These are phyloP conservation scores for Mallotus villosus DNA, from an alignment of 2,797 vertebrate genomes.

Conservation along the genomic window DNA sequence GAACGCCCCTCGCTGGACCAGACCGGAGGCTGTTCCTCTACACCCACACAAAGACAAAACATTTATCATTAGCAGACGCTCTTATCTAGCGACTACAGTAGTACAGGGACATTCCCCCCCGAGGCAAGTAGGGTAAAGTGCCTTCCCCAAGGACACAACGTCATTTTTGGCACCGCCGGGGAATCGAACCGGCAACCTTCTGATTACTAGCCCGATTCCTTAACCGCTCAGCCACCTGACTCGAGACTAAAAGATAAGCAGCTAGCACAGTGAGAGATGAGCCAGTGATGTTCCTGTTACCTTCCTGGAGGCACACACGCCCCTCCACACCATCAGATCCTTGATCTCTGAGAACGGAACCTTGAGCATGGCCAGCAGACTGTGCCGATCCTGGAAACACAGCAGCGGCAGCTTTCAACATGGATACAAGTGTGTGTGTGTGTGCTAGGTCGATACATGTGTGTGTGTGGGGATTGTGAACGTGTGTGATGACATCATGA, in stretches of 20 bases:
- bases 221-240: too few relatives aligned
- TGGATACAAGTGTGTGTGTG: neutral
- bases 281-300: slow-evolving; percentile 22
- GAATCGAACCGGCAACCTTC: too few relatives aligned
- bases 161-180: too few relatives aligned
- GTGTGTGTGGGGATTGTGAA: neutral
- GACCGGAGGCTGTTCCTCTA: neutral
- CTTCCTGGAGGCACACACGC: neutral
- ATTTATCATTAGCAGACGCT: too few relatives aligned
- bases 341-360: slow-evolving; percentile 65
- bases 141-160: too few relatives aligned
- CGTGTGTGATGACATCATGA: neutral
- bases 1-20: too few relatives aligned
- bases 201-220: too few relatives aligned
- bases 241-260: neutral
- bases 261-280: neutral
- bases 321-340: slow-evolving; percentile 50
- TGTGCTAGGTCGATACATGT: neutral
- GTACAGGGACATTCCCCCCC: too few relatives aligned
- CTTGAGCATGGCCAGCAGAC: slow-evolving; percentile 51
- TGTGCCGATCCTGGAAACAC: slow-evolving; percentile 40
- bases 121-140: too few relatives aligned
- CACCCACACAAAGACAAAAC: slow-evolving; percentile 3
- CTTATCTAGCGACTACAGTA: too few relatives aligned
- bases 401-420: neutral